Conservation (phyloP, 30 jellyfish, hydroid and myxozoan genomes). For the Pseudorhiza aurosa region DNA sequence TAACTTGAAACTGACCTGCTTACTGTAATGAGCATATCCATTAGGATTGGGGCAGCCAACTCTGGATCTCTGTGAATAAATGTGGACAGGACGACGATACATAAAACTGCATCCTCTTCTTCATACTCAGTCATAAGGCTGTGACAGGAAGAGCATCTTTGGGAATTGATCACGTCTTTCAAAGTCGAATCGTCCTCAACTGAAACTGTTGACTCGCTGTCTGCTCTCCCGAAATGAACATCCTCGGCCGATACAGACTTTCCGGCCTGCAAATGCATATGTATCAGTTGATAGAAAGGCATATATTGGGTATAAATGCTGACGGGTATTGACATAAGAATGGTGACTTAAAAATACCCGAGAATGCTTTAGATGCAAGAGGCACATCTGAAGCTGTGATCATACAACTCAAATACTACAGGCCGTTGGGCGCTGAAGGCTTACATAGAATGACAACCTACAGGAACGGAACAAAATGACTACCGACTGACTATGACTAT, state of each 20-base stretch:
- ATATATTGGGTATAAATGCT: too few relatives aligned
- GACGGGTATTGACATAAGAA: too few relatives aligned
- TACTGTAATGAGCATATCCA: slow-evolving; percentile 72
- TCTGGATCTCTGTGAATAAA: slow-evolving; percentile 90
- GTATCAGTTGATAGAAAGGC: too few relatives aligned
- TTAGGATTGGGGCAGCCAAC: slow-evolving; percentile 91
- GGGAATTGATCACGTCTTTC: slow-evolving; percentile 14
- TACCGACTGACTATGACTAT: too few relatives aligned
- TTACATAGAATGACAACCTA: too few relatives aligned
- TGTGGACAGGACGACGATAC: slow-evolving; percentile 86
- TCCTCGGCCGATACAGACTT: slow-evolving; percentile 18
- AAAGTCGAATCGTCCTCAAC: slow-evolving; percentile 23
- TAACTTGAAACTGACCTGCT: slow-evolving; percentile 58
- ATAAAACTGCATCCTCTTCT: slow-evolving; percentile 69
- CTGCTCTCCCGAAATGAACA: slow-evolving; percentile 1
- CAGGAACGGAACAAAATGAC: too few relatives aligned
- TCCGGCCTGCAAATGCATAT: slow-evolving; percentile 1
- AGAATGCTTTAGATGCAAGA: too few relatives aligned
- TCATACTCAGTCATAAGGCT: slow-evolving; percentile 59
- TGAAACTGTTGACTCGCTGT: slow-evolving; percentile 36
- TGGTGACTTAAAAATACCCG: too few relatives aligned
- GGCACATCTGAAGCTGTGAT: too few relatives aligned
- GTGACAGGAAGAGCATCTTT: slow-evolving; percentile 52
- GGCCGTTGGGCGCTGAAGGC: too few relatives aligned
- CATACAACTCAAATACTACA: too few relatives aligned